Evolutionary conservation across 2,888 invertebrate species (phyloP).

Genomic region (Tipula helvola): DNA sequence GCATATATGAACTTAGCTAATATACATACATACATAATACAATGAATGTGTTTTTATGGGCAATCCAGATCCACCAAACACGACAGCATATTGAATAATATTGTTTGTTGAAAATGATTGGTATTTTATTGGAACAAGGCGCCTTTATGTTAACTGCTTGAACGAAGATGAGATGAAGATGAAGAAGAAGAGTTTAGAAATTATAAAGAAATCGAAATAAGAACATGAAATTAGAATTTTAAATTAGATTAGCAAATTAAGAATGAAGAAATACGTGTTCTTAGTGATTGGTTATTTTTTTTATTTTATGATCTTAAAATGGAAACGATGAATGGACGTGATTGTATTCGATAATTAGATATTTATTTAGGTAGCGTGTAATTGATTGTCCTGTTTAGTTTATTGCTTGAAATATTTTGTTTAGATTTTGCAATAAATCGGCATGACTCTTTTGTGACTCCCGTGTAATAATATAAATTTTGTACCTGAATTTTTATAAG

Average conservation of each 20-base stretch:
- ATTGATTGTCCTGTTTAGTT: neutral
- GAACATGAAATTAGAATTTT: neutral
- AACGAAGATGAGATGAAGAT: neutral
- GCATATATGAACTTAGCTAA: neutral
- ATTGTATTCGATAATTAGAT: neutral
- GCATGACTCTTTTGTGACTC: too few species aligned
- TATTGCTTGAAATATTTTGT: too few species aligned
- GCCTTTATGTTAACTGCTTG: neutral
- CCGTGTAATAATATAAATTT: too few species aligned
- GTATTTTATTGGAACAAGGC: conserved; percentile 4
- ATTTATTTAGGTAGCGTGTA: neutral
- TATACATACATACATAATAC: neutral
- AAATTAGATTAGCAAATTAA: conserved; percentile 4
- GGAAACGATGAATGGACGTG: neutral
- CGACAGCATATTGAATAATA: neutral
- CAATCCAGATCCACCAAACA: neutral
- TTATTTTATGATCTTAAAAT: neutral
- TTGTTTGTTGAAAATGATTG: neutral
- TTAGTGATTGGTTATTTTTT: neutral
- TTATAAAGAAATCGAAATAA: neutral
- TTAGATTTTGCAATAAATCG: too few species aligned
- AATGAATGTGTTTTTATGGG: neutral
- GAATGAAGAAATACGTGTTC: neutral
- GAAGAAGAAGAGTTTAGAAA: neutral
- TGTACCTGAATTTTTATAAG: too few species aligned